phyloP scores from a whole-genome alignment of 2,113 vertebrate species.

The Hippocampus guttulatus region DNA sequence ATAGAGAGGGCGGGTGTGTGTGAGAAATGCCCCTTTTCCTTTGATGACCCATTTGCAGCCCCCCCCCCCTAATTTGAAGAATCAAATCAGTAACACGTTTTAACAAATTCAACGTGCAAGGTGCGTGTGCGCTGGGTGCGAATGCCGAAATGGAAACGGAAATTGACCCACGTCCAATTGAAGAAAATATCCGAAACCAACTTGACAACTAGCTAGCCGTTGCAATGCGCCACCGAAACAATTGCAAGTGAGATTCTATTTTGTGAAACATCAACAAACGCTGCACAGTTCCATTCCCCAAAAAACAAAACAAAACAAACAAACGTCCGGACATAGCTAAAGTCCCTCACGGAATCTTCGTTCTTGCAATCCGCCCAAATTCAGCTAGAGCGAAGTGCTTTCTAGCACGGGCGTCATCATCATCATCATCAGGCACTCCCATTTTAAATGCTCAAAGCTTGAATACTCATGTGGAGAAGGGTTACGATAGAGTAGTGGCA shows the following conservation, averaged over 20 bases:
- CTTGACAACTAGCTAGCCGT: constrained; percentile 21
- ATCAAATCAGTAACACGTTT: constrained; percentile 1
- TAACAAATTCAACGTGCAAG: background rate
- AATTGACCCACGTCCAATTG: background rate
- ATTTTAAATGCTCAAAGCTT: constrained; percentile 75
- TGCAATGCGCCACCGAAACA: constrained; percentile 40
- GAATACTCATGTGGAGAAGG: constrained; percentile 81
- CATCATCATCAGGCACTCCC: constrained; percentile 69
- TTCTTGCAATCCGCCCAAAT: constrained; percentile 64
- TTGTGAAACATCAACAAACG: constrained; percentile 61
- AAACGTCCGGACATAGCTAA: constrained; percentile 54
- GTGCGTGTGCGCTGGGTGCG: constrained; percentile 13
- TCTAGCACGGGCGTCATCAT: constrained; percentile 65
- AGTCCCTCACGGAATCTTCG: constrained; percentile 52
- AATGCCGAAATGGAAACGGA: constrained; percentile 7
- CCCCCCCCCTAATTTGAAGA: constrained; percentile 16
- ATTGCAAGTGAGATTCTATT: constrained; percentile 46
- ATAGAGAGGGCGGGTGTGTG: background rate
- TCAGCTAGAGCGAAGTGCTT: constrained; percentile 68
- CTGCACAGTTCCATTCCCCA: constrained; percentile 55
- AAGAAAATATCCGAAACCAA: constrained; percentile 17
- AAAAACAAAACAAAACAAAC: constrained; percentile 2
- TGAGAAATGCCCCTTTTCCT: constrained; percentile 36
- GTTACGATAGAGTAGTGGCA: constrained; percentile 97
- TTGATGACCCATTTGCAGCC: constrained; percentile 49